Evolutionary conservation across 2,797 vertebrate genomes (phyloP).

Genomic region (Eidolon dupreanum): DNA sequence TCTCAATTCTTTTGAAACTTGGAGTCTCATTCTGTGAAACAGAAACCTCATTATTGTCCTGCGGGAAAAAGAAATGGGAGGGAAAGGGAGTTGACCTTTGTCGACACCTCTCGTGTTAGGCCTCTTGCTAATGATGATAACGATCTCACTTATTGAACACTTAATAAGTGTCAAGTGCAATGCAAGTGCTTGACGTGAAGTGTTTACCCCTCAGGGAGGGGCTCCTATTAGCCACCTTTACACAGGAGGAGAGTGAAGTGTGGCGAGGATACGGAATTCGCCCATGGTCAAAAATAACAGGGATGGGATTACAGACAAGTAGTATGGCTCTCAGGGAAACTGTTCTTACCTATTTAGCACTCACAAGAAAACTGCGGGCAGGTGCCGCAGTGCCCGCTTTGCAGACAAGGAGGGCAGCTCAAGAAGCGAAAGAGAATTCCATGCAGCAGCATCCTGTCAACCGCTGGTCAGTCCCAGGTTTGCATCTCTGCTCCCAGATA

Average conservation of each 20-base stretch:
- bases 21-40: not conserved
- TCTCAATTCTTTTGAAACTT: not conserved
- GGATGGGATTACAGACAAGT: not conserved
- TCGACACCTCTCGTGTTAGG: not conserved
- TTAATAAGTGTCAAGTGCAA: not conserved
- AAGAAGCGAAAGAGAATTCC: fast-evolving
- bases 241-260: not conserved
- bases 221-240: not conserved
- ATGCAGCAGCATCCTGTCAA: not conserved
- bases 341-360: too few relatives aligned
- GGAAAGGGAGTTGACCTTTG: not conserved
- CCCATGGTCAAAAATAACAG: not conserved
- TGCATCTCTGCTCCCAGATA: fast-evolving
- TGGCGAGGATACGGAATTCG: not conserved
- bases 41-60: not conserved
- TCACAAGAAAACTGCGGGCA: not conserved
- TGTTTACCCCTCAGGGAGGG: not conserved
- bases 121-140: not conserved
- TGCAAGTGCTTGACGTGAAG: not conserved
- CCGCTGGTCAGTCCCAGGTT: not conserved
- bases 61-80: not conserved
- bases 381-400: fast-evolving
- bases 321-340: too few relatives aligned
- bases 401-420: fast-evolving
- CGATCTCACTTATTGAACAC: not conserved